phyloP scores from a whole-genome alignment of 2,888 invertebrate species.

The Drosophila paramelanica region DNA sequence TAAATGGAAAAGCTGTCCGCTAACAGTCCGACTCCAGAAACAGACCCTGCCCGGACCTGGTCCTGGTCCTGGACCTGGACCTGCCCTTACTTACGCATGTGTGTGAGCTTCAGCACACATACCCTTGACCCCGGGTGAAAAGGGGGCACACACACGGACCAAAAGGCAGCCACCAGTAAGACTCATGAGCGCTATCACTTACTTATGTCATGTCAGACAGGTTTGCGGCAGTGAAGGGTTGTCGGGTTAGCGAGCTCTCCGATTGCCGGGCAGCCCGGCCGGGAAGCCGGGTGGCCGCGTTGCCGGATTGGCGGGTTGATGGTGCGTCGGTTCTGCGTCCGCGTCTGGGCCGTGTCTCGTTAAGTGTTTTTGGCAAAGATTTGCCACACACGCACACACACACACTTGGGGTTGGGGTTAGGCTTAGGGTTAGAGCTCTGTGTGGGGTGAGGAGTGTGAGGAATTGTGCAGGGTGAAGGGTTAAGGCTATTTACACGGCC shows the following conservation, averaged over 20 bases:
- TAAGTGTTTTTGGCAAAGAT: constrained; percentile 75
- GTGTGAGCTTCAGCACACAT: constrained; percentile 31
- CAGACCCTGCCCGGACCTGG: constrained; percentile 9
- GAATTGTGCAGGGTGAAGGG: constrained; percentile 27
- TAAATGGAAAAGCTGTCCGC: constrained; percentile 51
- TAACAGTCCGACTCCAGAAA: constrained; percentile 10
- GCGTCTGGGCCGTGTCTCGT: constrained; percentile 72
- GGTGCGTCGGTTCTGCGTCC: constrained; percentile 14
- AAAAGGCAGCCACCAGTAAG: constrained; percentile 34
- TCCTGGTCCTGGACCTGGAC: constrained; percentile 32
- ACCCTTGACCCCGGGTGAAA: constrained; percentile 66
- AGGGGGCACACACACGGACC: constrained; percentile 12
- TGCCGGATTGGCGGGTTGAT: constrained; percentile 15
- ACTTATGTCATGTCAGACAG: constrained; percentile 76
- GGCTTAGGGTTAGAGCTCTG: constrained; percentile 11
- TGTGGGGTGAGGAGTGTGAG: constrained; percentile 5
- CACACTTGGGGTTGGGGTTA: constrained; percentile 19
- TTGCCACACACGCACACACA: constrained; percentile 52
- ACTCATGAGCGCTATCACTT: constrained; percentile 76
- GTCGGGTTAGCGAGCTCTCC: constrained; percentile 14
- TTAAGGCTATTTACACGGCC: constrained; percentile 51
- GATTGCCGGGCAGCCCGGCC: constrained; percentile 4
- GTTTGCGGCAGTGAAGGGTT: constrained; percentile 53
- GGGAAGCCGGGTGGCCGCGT: not conserved
- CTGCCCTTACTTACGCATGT: constrained; percentile 34